phyloP scores from a whole-genome alignment of 1,140 invertebrate genomes.

The Eueides isabella region DNA sequence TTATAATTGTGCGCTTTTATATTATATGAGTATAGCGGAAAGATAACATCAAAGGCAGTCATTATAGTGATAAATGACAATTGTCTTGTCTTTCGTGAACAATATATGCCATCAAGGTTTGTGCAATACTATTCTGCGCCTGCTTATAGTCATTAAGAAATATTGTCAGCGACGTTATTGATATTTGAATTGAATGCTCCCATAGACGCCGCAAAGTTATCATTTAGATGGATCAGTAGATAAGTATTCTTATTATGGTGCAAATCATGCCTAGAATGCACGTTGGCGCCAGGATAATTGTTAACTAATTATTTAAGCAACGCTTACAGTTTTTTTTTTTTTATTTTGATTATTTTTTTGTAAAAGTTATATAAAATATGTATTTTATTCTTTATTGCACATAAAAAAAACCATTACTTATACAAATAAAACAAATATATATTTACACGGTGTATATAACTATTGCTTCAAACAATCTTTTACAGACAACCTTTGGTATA shows the following conservation, averaged over 20 bases:
- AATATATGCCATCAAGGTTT: slow-evolving; percentile 71
- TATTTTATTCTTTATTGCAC: too few relatives aligned
- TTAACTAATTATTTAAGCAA: background rate
- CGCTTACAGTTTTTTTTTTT: background rate
- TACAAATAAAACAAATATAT: too few relatives aligned
- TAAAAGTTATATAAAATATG: too few relatives aligned
- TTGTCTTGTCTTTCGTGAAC: slow-evolving; percentile 74
- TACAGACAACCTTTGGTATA: too few relatives aligned
- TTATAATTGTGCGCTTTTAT: slow-evolving; percentile 45
- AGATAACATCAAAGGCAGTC: slow-evolving; percentile 79
- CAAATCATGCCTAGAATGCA: slow-evolving; percentile 46
- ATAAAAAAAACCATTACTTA: too few relatives aligned
- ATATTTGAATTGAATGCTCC: slow-evolving; percentile 78
- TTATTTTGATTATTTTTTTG: slow-evolving; percentile 23
- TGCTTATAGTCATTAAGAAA: slow-evolving; percentile 75
- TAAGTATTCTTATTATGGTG: slow-evolving; percentile 57
- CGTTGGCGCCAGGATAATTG: slow-evolving; percentile 24
- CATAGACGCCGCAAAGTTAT: slow-evolving; percentile 62
- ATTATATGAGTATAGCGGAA: slow-evolving; percentile 60
- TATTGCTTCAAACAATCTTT: too few relatives aligned
- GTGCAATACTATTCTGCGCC: slow-evolving; percentile 75
- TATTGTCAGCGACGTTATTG: slow-evolving; percentile 69
- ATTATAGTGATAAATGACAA: slow-evolving; percentile 78
- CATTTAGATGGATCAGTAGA: slow-evolving; percentile 65
- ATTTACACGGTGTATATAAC: too few relatives aligned